Evolutionary conservation across 2,888 invertebrate species (phyloP).

Genomic region (Brachyptera putata): DNA sequence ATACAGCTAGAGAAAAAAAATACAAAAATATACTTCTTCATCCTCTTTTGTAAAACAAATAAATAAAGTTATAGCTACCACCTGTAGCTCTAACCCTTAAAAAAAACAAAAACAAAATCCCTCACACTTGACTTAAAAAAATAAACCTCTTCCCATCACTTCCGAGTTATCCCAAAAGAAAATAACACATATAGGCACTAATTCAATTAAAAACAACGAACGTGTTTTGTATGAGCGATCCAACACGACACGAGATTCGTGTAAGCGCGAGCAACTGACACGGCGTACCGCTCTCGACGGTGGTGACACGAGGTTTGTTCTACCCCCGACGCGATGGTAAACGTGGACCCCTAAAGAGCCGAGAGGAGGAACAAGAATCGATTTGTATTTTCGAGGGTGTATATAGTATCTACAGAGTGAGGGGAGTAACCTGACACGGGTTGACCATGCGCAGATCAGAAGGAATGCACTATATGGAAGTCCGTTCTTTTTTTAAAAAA

Average conservation of each 20-base stretch:
- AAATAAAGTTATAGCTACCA: too few species aligned
- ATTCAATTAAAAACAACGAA: not conserved
- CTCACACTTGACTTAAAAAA: not conserved
- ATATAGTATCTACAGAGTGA: too few species aligned
- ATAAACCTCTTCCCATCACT: not conserved
- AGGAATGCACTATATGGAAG: too few species aligned
- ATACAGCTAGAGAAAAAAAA: too few species aligned
- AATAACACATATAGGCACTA: conserved; percentile 4
- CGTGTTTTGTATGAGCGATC: too few species aligned
- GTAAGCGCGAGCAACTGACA: too few species aligned
- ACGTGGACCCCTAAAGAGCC: conserved; percentile 18
- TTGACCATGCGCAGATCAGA: conserved; percentile 11
- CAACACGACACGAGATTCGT: too few species aligned
- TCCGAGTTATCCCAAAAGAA: not conserved
- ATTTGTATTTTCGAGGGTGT: conserved; percentile 20
- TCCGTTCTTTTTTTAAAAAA: too few species aligned
- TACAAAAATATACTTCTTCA: too few species aligned
- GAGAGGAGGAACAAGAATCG: conserved; percentile 20
- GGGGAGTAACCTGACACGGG: not conserved
- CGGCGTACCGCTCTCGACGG: not conserved
- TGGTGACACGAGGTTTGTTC: conserved; percentile 18
- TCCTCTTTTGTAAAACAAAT: too few species aligned
- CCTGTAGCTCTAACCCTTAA: not conserved
- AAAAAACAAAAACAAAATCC: not conserved
- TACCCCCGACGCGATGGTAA: conserved; percentile 14